Base-by-base conservation (phyloP, 2,888 invertebrate species). In the Caenorhabditis sp. region DNA sequence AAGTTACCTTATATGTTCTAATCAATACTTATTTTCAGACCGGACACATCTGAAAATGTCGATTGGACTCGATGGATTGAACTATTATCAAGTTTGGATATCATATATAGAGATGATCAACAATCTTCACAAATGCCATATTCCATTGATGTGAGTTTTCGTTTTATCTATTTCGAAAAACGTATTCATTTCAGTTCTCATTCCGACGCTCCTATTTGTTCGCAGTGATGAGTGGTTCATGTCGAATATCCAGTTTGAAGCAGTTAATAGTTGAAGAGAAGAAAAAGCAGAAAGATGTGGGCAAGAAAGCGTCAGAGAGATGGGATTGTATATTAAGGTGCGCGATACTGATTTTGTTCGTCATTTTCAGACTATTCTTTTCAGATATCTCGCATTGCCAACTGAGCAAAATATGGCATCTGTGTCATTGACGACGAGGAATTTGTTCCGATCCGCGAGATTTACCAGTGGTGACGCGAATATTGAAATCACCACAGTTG, bases 391-490 rank as follows among this genome's bases (percentile, higher is more conserved):
- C 36, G 86, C 87, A 12, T 71, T 86, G 17, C 85, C 87, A 4
- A 81, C 80, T 17, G 83, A 83, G 21, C 70, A 81, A 36, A 84
- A 76, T 61, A 70, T 67, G 8, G 43, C 53, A 12, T 67, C 75
- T 8, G 89, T 90, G 31, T 89, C 89, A 59, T 79, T 81, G 67
- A 96, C 97, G 89, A 95, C 97, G n/a, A 94, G 95, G 1, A 90
- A 94, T 81, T 94, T 97, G 77, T 90, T 99, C 78, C 90, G 95
- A 31, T 94, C 95, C 88, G 95, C 97, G 14, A 94, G 94, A 10
- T 92, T 97, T 27, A 97, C 97, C 94, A 60, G 56, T n/a, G 71
- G 68, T 21, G 80, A 78, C 5, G 53, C 61, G 14, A 77, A 79
- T n/a, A 75, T 80, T 20, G 84, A 84, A 67, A 86, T 87, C 63